Evolutionary conservation across 1,140 invertebrate genomes (phyloP).

Genomic region (Panagrolaimus sp.): DNA sequence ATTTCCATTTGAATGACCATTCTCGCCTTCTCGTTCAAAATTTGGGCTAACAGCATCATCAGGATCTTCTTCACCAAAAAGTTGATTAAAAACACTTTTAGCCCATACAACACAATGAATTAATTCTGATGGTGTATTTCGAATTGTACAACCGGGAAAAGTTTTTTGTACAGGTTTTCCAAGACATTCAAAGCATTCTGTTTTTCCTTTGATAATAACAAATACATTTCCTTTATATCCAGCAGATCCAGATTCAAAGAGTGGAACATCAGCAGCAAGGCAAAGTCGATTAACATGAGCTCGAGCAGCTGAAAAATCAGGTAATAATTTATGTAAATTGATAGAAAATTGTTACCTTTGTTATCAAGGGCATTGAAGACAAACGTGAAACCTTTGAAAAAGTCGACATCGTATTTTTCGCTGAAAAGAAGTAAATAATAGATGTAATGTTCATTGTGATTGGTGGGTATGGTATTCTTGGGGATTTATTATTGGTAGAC

Average conservation of each 20-base stretch:
- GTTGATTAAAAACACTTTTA: slow-evolving; percentile 96
- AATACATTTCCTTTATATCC: slow-evolving; percentile 86
- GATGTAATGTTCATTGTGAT: no score
- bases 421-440: slow-evolving; percentile 68
- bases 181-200: slow-evolving; percentile 92
- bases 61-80: slow-evolving; percentile 90
- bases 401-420: slow-evolving; percentile 79
- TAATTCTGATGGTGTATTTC: slow-evolving; percentile 97
- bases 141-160: slow-evolving; percentile 93
- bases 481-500: no score
- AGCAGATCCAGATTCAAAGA: slow-evolving; percentile 92
- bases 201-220: slow-evolving; percentile 64
- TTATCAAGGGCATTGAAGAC: slow-evolving; percentile 98
- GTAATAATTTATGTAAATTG: neutral
- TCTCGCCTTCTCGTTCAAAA: slow-evolving; percentile 64
- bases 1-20: slow-evolving; percentile 62
- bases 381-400: slow-evolving; percentile 83
- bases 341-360: slow-evolving; percentile 62
- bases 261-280: slow-evolving; percentile 81
- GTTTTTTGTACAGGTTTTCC: slow-evolving; percentile 73
- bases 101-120: slow-evolving; percentile 99
- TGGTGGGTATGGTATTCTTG: no score
- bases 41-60: slow-evolving; percentile 97
- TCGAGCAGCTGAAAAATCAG: slow-evolving; percentile 69
- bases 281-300: slow-evolving; percentile 99